phyloP scores from a whole-genome alignment of 2,888 invertebrate species.

The Latrodectus hesperus region DNA sequence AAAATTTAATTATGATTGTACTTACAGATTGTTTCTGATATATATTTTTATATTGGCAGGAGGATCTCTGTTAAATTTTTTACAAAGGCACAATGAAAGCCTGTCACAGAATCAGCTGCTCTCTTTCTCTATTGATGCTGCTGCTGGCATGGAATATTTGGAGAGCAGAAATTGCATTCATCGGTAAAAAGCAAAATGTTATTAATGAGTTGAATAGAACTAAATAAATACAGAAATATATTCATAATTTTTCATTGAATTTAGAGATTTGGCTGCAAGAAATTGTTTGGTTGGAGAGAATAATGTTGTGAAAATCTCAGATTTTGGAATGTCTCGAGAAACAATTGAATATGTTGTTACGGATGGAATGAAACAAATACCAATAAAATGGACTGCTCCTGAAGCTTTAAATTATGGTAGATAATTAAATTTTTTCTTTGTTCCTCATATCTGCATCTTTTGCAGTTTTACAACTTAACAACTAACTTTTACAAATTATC shows the following conservation, averaged over 20 bases:
- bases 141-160: conserved; percentile 95
- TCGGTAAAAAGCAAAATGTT: conserved; percentile 73
- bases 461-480: too few species aligned
- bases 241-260: neutral
- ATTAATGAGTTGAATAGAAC: neutral
- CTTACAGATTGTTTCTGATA: too few species aligned
- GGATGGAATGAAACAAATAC: conserved; percentile 95
- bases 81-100: conserved; percentile 84
- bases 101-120: conserved; percentile 77
- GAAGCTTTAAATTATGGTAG: conserved; percentile 94
- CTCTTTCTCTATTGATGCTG: conserved; percentile 93
- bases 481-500: too few species aligned
- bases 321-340: conserved; percentile 98
- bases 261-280: conserved; percentile 91
- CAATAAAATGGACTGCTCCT: conserved; percentile 98
- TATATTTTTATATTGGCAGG: conserved; percentile 77
- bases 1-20: too few species aligned
- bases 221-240: neutral
- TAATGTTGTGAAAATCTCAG: conserved; percentile 94
- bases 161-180: conserved; percentile 97
- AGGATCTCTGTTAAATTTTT: conserved; percentile 90
- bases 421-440: neutral
- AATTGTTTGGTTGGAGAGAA: conserved; percentile 91
- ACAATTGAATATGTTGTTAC: conserved; percentile 98
- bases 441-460: too few species aligned